phyloP scores from a whole-genome alignment of 2,888 invertebrate species.

The Limenitis camilla region DNA sequence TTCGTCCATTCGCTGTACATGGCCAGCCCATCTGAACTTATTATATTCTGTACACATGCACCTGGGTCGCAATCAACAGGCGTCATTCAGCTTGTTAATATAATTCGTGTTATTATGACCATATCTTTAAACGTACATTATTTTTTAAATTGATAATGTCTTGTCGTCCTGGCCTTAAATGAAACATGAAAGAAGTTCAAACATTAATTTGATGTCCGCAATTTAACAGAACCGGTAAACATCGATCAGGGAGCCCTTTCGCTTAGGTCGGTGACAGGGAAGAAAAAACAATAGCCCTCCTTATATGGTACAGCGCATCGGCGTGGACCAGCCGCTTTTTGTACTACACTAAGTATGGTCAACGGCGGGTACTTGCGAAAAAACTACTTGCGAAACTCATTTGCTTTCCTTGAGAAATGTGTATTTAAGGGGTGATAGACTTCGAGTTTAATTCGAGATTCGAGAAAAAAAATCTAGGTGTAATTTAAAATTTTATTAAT shows the following conservation, averaged over 20 bases:
- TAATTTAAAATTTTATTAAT: too few species aligned
- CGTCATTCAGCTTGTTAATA: too few species aligned
- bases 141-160: too few species aligned
- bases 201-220: constrained; percentile 21
- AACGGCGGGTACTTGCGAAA: constrained; percentile 19
- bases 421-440: constrained; percentile 9
- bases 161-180: neutral
- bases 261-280: constrained; percentile 27
- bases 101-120: too few species aligned
- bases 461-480: too few species aligned
- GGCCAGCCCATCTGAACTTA: too few species aligned
- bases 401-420: constrained; percentile 25
- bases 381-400: constrained; percentile 21
- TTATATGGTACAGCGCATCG: constrained; percentile 19
- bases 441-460: too few species aligned
- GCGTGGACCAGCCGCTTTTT: constrained; percentile 21
- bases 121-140: too few species aligned
- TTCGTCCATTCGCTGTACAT: too few species aligned
- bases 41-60: too few species aligned
- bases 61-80: too few species aligned
- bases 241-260: constrained; percentile 28
- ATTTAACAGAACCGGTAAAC: constrained; percentile 33
- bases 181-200: constrained; percentile 15
- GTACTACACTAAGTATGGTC: constrained; percentile 18
- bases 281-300: constrained; percentile 53